A percentile compares a stretch with the other conserved stretches of the same genome.
These are phyloP conservation scores for Uropetala carovei DNA, from an alignment of 2,888 invertebrate species.

Conservation along the genomic window DNA sequence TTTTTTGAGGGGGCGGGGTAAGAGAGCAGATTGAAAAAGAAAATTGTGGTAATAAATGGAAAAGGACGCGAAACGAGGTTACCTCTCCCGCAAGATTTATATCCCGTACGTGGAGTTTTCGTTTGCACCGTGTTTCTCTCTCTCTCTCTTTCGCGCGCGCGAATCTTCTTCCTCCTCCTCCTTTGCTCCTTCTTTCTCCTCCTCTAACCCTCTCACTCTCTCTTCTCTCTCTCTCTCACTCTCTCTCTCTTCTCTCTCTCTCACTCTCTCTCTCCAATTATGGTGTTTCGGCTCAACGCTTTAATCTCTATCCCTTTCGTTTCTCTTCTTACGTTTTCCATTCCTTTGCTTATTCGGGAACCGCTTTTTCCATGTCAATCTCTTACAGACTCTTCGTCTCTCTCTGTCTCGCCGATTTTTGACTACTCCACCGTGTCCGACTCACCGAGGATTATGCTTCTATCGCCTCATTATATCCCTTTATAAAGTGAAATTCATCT, in stretches of 20 bases:
- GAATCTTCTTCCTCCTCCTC: not conserved
- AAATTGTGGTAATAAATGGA: slow-evolving; percentile 63
- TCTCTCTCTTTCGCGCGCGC: not conserved
- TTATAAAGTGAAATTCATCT: not conserved
- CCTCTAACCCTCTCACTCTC: not conserved
- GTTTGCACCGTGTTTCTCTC: not conserved
- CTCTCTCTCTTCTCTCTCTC: not conserved
- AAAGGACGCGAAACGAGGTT: slow-evolving; percentile 58
- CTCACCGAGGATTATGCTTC: not conserved
- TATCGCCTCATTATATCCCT: not conserved
- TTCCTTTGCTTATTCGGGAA: not conserved
- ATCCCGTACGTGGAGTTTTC: slow-evolving; percentile 52
- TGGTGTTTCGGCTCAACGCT: not conserved
- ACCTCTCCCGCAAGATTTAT: slow-evolving; percentile 60
- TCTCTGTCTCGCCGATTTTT: not conserved
- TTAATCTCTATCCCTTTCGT: not conserved
- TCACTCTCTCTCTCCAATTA: not conserved
- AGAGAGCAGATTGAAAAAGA: slow-evolving; percentile 21
- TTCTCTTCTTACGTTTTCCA: not conserved
- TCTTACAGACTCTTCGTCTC: not conserved
- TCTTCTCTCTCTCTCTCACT: not conserved
- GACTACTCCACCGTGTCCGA: not conserved
- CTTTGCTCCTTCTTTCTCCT: not conserved
- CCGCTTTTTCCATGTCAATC: not conserved
- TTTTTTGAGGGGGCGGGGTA: not conserved